Base-by-base conservation (phyloP, 2,888 invertebrate species). In the Patella caerulea region DNA sequence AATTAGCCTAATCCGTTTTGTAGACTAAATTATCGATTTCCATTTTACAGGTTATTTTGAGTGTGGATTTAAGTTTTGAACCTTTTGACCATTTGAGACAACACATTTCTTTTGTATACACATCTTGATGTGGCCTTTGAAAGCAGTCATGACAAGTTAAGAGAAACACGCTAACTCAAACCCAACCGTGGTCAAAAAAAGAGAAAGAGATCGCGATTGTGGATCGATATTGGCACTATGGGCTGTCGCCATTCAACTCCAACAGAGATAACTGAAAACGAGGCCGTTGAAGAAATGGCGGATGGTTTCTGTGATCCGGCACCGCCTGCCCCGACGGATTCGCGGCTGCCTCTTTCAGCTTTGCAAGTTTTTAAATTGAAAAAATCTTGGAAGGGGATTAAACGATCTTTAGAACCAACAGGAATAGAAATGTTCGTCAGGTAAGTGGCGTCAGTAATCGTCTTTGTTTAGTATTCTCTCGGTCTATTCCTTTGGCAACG, bases 331-430 rank as follows among this genome's bases (percentile, higher is more conserved):
- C 85, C 88, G 12, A 85, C 86, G 9, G 90, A 90, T 77, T 87
- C 88, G 7, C 82, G 90, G 5, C 80, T 90, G 9, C 89, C 89
- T 15, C 81, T 90, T 9, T 88, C 86, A 74, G 86, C 89, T 29
- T 80, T 88, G 81, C 88, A 90, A 83, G 88, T 90, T 75, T 90
- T 88, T 77, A 89, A 89, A 79, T 81, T 90, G 45, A 87, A 90
- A 80, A 88, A 88, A 83, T 89, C 89, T 65, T 90, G 90, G 90
- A 90, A 90, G 83, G 90, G 88, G 73, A 88, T 90, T 74, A 89
- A 89, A 81, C 73, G 90, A 73, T 85, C 87, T 78, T 86, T 89
- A 84, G 88, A 88, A 76, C 83, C 86, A 45, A 89, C 90, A 14
- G 90, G 90, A 34, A 85, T 90, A 1, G 90, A 90, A 76, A 89